These are phyloP conservation scores for Caiman crocodilus DNA, from an alignment of 2,797 vertebrate genomes.

Conservation along the genomic window DNA sequence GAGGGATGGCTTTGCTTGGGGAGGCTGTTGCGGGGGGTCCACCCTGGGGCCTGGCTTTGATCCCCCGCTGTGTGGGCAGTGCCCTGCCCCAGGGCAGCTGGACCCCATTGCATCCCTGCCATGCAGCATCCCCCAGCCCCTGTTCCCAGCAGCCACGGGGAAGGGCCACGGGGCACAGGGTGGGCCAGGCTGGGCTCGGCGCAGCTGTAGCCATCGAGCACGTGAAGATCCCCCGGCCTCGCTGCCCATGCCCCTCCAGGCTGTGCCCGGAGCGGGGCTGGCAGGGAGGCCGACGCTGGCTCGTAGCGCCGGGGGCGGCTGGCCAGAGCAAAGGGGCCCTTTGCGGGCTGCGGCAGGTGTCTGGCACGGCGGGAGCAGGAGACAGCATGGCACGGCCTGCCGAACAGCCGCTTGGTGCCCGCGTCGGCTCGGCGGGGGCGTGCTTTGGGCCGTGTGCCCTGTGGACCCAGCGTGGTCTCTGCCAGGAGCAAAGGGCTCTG, in stretches of 20 bases:
- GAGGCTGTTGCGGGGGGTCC: no score
- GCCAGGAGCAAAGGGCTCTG: no score
- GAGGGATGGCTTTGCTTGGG: no score
- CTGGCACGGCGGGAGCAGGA: background rate
- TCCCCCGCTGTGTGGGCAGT: no score
- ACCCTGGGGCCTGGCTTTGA: no score
- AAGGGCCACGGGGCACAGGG: fast-evolving
- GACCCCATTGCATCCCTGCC: background rate
- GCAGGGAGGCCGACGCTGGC: fast-evolving
- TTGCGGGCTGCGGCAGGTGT: fast-evolving
- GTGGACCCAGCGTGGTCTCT: no score
- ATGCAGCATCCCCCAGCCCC: constrained; percentile 38
- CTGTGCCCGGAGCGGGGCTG: fast-evolving
- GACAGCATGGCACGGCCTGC: fast-evolving
- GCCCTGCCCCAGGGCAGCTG: no score
- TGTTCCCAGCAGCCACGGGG: constrained; percentile 12
- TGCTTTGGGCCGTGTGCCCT: no score
- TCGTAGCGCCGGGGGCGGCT: background rate
- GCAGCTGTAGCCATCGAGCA: background rate
- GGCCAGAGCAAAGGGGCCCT: background rate
- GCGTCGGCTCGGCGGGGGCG: background rate
- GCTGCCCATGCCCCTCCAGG: background rate
- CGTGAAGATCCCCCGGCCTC: background rate
- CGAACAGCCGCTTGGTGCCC: fast-evolving
- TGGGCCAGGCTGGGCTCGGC: background rate